phyloP scores from a whole-genome alignment of 2,888 invertebrate genomes.

The Melanargia galathea region DNA sequence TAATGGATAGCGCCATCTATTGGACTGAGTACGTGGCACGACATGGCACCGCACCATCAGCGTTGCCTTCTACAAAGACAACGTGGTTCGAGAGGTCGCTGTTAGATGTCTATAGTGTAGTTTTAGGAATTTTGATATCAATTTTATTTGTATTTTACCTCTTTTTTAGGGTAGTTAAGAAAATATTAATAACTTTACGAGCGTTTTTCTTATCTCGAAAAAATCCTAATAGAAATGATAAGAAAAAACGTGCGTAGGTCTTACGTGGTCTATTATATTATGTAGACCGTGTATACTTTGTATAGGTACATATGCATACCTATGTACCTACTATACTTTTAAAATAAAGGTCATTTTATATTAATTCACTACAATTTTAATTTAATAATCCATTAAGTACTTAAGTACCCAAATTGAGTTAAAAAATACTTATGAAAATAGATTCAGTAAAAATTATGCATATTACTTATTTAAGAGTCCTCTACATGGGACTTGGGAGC shows the following conservation, averaged over 20 bases:
- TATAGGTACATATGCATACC: too few relatives aligned
- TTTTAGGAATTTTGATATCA: constrained; percentile 41
- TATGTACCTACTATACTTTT: too few relatives aligned
- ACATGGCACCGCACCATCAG: constrained; percentile 61
- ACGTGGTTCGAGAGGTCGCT: constrained; percentile 55
- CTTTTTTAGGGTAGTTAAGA: constrained; percentile 32
- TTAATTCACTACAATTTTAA: too few relatives aligned
- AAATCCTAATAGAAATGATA: constrained; percentile 1
- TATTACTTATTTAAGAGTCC: too few relatives aligned
- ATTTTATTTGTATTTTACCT: constrained; percentile 41
- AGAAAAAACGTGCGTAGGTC: constrained; percentile 6
- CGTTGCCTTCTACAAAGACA: constrained; percentile 51
- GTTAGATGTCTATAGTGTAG: constrained; percentile 60
- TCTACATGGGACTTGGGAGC: too few relatives aligned
- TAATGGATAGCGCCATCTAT: constrained; percentile 83
- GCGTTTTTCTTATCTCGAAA: neutral
- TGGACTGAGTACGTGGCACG: constrained; percentile 85
- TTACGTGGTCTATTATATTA: too few relatives aligned
- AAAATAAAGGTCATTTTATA: too few relatives aligned
- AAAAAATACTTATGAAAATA: too few relatives aligned
- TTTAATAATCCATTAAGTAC: too few relatives aligned
- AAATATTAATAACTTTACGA: constrained; percentile 5
- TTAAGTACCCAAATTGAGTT: too few relatives aligned
- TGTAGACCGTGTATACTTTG: too few relatives aligned
- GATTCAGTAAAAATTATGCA: too few relatives aligned